Evolutionary conservation across 2,113 vertebrate genomes (phyloP).

Genomic region (Pelusios castaneus): DNA sequence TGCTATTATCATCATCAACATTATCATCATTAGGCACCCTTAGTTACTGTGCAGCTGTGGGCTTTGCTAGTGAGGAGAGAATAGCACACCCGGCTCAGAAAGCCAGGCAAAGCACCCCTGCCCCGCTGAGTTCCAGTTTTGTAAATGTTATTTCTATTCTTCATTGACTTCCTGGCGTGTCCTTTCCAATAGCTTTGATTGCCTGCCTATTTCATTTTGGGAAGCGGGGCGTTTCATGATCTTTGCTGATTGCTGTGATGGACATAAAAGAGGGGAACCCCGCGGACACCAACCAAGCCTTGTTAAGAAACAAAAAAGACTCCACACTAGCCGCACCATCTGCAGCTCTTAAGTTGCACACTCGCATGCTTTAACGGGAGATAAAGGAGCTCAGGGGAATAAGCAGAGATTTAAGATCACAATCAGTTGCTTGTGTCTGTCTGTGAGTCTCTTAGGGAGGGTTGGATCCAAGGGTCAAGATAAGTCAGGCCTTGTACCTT

Average conservation of each 20-base stretch:
- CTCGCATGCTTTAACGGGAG: fast-evolving
- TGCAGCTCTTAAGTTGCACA: background rate
- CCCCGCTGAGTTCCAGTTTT: slow-evolving; percentile 64
- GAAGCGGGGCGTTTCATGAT: slow-evolving; percentile 51
- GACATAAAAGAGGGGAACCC: background rate
- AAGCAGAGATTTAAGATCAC: background rate
- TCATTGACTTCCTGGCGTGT: slow-evolving; percentile 49
- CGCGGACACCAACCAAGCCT: slow-evolving; percentile 21
- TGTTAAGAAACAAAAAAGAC: background rate
- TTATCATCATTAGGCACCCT: slow-evolving; percentile 63
- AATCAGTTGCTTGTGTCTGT: background rate
- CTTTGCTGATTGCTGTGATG: slow-evolving; percentile 58
- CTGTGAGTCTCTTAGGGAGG: background rate
- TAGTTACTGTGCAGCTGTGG: slow-evolving; percentile 58
- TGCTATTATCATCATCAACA: slow-evolving; percentile 17
- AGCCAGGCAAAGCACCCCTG: slow-evolving; percentile 52
- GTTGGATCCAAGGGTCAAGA: background rate
- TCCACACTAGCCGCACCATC: background rate
- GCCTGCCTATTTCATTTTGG: slow-evolving; percentile 56
- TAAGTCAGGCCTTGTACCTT: background rate
- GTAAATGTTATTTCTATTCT: slow-evolving; percentile 67
- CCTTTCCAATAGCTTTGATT: slow-evolving; percentile 68
- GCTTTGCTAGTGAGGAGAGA: slow-evolving; percentile 40
- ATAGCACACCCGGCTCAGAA: slow-evolving; percentile 49
- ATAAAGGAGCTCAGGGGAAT: background rate